Base-by-base conservation (phyloP, 2,113 vertebrate species). In the Junco hyemalis region DNA sequence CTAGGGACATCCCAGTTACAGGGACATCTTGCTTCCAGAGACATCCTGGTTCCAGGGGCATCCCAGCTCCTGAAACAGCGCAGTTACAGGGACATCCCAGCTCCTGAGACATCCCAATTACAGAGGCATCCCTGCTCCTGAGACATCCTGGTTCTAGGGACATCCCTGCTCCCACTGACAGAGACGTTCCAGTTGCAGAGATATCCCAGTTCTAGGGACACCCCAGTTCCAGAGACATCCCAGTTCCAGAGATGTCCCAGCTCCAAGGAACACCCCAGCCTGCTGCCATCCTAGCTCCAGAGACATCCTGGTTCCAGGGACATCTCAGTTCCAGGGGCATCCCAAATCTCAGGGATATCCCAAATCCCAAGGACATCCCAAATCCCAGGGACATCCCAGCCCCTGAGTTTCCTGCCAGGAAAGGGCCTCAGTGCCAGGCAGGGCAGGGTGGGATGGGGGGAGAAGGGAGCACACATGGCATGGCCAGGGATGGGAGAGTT, bases 141-240 rank as follows among this genome's bases (percentile, higher is more conserved):
- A 38, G 38, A 40, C 40, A 14, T 40, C 40, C 40, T 12, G 12
- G 40, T 40, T 42, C 42, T 15, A 42, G 16, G 6, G 11, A n/a
- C 44, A 45, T 45, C 44, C 44, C 6, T 1, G 9, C 1, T 53
- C 15, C 40, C 40, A 40, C 13, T 13, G 40, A 40, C 36, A 51
- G 50, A 9, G 28, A 22, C 6, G 42, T 42, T 20, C 38, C 5
- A 3, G 23, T 6, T 26, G 35, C 17, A 9, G 18, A 1, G 1
- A 21, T 9, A 16, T 40, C 22, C 36, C 26, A 6, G 21, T 16
- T 45, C 4, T 54, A 4, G 8, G 5, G 9, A 35, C 2, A 1
- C 28, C 53, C 86, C n/a, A 2, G 28, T 14, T 17, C 3, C 69
- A 2, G 8, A 6, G 11, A 26, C 24, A 50, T 14, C 24, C 8